phyloP scores from a whole-genome alignment of 1,140 invertebrate species.

The Homalodisca vitripennis region DNA sequence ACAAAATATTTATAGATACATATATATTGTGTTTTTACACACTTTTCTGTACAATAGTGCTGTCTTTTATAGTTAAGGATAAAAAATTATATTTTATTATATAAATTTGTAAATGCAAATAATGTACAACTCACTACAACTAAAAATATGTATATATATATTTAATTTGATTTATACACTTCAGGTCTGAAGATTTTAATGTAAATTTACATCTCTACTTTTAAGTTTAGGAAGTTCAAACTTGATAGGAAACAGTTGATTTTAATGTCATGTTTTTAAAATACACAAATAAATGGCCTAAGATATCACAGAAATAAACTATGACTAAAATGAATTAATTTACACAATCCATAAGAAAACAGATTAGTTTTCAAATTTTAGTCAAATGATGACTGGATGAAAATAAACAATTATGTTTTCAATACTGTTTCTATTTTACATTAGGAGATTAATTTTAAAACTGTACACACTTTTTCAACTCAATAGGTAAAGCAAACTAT shows the following conservation, averaged over 20 bases:
- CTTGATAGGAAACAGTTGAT: background rate
- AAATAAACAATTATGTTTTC: background rate
- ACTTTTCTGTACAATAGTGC: too few species aligned
- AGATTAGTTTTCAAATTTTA: background rate
- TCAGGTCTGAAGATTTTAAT: too few species aligned
- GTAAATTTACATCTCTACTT: background rate
- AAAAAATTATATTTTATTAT: too few species aligned
- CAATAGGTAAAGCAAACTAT: background rate
- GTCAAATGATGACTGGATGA: background rate
- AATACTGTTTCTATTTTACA: background rate
- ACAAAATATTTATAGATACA: too few species aligned
- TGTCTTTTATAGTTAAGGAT: too few species aligned
- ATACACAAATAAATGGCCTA: background rate
- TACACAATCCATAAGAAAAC: background rate
- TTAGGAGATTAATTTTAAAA: background rate
- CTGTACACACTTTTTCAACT: background rate
- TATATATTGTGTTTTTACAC: too few species aligned
- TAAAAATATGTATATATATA: background rate
- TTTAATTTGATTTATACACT: background rate
- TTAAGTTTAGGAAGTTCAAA: background rate
- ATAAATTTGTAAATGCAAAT: background rate
- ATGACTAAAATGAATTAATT: background rate
- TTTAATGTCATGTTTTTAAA: background rate
- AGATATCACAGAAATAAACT: constrained; percentile 2
- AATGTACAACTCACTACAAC: background rate